Base-by-base conservation (phyloP, 2,113 vertebrate species). In the Leptobrachium leishanense region DNA sequence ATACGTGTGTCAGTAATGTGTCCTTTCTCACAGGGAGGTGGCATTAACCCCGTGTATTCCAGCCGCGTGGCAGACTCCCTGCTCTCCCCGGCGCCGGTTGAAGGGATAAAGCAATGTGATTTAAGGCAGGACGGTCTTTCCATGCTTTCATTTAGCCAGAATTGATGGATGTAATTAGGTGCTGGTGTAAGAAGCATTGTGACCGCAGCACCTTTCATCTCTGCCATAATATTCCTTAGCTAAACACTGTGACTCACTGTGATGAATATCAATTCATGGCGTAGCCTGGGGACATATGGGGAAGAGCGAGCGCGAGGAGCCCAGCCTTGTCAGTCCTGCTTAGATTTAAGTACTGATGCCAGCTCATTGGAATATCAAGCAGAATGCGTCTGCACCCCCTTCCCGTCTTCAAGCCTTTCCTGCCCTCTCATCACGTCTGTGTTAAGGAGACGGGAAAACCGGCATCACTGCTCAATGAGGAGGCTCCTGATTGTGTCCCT, bases 141-240 rank as follows among this genome's bases (percentile, higher is more conserved):
- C 62, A 42, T 65, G n/a, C 70, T 81, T 81, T 81, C 78, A 81
- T 68, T 74, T 68, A 39, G n/a, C 2, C 41, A 74, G 54, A 64
- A 81, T 57, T 81, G 78, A 81, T 81, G 74, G 78, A 74, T 81
- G 78, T 81, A 81, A 81, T 81, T 81, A 81, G 78, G 78, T 62
- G 71, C 72, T 81, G 71, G 74, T 81, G 78, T 81, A 74, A 81
- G 71, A 68, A 74, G 78, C 78, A 62, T 74, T 81, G 63, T 81
- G 78, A 81, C 78, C 72, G 54, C 41, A 41, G 78, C 78, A 81
- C 78, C 78, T 81, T 81, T 81, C 72, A 81, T 81, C 78, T 81
- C 65, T 50, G 50, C 6, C 72, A 74, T 74, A 81, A 74, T 81
- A 81, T 74, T 81, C 78, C 65, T 74, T 81, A 81, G 78, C 78